phyloP scores from a whole-genome alignment of 2,888 invertebrate species.

The Gonocerus acuteangulatus region DNA sequence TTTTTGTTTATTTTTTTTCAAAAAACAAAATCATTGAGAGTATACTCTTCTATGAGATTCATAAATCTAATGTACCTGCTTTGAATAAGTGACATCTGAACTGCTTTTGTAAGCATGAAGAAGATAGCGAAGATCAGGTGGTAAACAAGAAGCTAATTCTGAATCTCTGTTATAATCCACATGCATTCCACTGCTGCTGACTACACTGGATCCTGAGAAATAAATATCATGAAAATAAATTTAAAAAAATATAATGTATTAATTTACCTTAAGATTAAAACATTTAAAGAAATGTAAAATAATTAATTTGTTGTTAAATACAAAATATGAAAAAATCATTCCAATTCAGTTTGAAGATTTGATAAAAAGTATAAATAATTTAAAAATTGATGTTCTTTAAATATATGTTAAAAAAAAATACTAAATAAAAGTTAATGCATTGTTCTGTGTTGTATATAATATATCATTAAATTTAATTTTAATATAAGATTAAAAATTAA shows the following conservation, averaged over 20 bases:
- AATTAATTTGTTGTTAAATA: background rate
- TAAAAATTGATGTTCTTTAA: no score
- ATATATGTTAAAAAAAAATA: no score
- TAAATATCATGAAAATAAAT: background rate
- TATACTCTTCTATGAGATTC: no score
- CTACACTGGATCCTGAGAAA: conserved; percentile 43
- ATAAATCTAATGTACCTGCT: conserved; percentile 36
- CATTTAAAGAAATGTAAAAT: background rate
- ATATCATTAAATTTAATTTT: no score
- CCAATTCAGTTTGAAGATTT: no score
- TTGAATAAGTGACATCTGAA: conserved; percentile 34
- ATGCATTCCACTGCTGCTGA: conserved; percentile 42
- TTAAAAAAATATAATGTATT: background rate
- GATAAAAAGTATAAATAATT: no score
- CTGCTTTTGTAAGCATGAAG: conserved; percentile 39
- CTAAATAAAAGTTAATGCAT: no score
- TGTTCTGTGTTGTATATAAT: no score
- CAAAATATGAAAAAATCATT: no score
- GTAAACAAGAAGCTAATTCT: conserved; percentile 44
- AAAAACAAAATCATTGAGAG: background rate
- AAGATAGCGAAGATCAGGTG: conserved; percentile 45
- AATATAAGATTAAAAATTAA: no score
- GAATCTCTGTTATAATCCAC: conserved; percentile 40
- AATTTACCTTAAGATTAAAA: background rate
- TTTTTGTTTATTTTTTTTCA: background rate